phyloP scores from a whole-genome alignment of 2,888 invertebrate genomes.

The Aporophyla nigra region DNA sequence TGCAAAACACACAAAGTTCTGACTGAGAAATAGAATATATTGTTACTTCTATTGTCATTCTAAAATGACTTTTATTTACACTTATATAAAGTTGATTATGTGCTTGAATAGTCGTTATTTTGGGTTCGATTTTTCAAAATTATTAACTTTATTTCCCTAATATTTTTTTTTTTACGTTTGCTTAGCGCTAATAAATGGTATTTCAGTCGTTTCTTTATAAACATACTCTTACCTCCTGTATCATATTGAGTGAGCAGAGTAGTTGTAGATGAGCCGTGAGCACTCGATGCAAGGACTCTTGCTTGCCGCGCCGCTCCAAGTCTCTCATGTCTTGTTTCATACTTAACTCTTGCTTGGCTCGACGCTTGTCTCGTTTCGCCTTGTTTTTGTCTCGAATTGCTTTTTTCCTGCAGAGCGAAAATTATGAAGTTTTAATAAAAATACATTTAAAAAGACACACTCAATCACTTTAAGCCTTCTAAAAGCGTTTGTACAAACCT shows the following conservation, averaged over 20 bases:
- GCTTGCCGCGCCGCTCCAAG: conserved; percentile 85
- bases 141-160: neutral
- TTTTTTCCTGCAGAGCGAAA: conserved; percentile 74
- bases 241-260: conserved; percentile 91
- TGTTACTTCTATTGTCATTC: neutral
- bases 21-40: neutral
- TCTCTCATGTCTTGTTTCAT: conserved; percentile 85
- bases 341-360: conserved; percentile 80
- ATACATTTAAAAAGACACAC: neutral
- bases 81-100: neutral
- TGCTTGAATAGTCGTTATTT: neutral
- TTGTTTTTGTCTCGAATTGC: conserved; percentile 81
- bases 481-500: no score
- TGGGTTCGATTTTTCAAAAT: neutral
- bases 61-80: neutral
- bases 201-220: neutral
- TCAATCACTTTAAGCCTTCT: neutral
- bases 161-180: neutral
- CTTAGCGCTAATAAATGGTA: neutral
- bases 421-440: neutral
- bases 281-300: conserved; percentile 90
- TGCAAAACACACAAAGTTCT: neutral
- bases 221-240: conserved; percentile 79
- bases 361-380: conserved; percentile 79
- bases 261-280: conserved; percentile 93